A percentile compares a stretch with the other conserved stretches of the same genome.
Evolutionary conservation across 2,888 invertebrate species (phyloP).

Genomic region (Micoletzkya japonica): DNA sequence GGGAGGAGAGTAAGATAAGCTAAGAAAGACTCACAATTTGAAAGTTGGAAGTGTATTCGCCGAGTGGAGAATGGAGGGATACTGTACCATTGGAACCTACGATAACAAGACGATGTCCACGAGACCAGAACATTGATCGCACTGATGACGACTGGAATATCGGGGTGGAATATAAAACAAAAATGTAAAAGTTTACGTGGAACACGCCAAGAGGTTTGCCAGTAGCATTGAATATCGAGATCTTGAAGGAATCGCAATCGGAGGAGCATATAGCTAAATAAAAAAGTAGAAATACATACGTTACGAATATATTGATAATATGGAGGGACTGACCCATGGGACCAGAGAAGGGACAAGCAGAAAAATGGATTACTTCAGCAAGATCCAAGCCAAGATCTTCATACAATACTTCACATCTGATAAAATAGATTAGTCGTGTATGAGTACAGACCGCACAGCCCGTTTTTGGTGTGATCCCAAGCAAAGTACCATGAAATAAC

Average conservation of each 20-base stretch:
- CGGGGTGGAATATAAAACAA: background rate
- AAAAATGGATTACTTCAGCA: conserved; percentile 39
- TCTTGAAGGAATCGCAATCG: conserved; percentile 18
- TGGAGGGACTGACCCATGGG: conserved; percentile 39
- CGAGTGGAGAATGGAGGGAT: conserved; percentile 9
- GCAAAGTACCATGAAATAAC: background rate
- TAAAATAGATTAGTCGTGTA: background rate
- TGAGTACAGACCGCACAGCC: background rate
- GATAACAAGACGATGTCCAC: conserved; percentile 25
- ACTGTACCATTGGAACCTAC: conserved; percentile 1
- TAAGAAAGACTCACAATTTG: background rate
- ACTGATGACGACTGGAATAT: background rate
- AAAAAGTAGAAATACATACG: background rate
- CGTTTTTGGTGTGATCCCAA: background rate
- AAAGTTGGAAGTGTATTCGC: background rate
- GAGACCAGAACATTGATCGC: conserved; percentile 40
- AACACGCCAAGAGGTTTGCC: background rate
- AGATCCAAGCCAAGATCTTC: conserved; percentile 31
- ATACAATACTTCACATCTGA: conserved; percentile 16
- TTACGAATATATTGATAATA: background rate
- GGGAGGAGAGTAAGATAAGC: background rate
- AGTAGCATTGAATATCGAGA: conserved; percentile 5
- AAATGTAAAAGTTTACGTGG: background rate
- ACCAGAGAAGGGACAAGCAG: conserved; percentile 46
- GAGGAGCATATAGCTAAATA: conserved; percentile 9